phyloP scores from a whole-genome alignment of 2,888 invertebrate species.

The Epiblema foenella region DNA sequence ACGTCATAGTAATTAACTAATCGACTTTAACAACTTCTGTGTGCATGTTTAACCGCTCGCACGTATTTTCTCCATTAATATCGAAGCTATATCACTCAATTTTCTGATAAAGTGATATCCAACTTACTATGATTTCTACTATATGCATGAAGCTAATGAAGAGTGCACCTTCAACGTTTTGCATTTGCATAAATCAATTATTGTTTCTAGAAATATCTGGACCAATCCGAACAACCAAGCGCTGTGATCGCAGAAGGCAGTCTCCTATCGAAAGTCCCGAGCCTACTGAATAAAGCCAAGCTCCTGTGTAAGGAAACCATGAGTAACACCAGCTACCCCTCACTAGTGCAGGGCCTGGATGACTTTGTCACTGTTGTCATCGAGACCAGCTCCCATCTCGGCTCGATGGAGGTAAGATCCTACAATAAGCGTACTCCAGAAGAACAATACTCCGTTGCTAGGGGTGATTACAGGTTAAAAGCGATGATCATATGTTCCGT shows the following conservation, averaged over 20 bases:
- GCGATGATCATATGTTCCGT: no score
- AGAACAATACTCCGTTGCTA: no score
- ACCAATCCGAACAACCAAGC: conserved; percentile 67
- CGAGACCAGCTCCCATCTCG: conserved; percentile 88
- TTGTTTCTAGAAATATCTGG: conserved; percentile 72
- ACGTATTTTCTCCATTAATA: not conserved
- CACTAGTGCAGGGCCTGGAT: conserved; percentile 87
- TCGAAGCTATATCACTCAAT: not conserved
- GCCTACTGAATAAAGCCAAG: conserved; percentile 85
- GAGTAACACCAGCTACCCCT: conserved; percentile 83
- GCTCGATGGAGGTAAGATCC: conserved; percentile 84
- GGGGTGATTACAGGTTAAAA: no score
- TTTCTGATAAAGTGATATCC: not conserved
- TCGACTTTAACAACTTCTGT: not conserved
- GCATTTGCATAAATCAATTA: not conserved
- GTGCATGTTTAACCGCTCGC: not conserved
- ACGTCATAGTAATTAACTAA: not conserved
- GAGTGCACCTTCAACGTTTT: conserved; percentile 1
- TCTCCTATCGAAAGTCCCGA: conserved; percentile 69
- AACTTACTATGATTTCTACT: not conserved
- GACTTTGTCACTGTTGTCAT: conserved; percentile 87
- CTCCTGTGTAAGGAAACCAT: conserved; percentile 87
- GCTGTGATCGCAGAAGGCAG: conserved; percentile 60
- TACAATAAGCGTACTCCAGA: no score
- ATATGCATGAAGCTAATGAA: not conserved